Percentiles rank a stretch among this genome's conserved stretches.
These are phyloP conservation scores for Ophioninae sp. DNA, from an alignment of 2,888 invertebrate species.

Conservation along the genomic window DNA sequence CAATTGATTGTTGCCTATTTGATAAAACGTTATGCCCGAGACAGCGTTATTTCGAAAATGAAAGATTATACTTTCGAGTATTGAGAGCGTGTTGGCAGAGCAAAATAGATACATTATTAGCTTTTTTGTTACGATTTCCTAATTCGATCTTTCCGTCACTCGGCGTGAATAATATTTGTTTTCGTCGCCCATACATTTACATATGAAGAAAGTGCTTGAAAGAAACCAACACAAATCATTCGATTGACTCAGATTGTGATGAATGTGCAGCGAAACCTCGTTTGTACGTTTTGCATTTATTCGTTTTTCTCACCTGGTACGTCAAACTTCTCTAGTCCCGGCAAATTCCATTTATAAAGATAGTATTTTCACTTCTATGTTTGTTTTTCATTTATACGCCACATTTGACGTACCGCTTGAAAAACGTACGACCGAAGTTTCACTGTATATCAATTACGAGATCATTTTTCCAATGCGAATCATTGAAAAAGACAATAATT, in stretches of 20 bases:
- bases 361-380: too few species aligned
- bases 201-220: not conserved
- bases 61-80: slow-evolving; percentile 13
- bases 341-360: too few species aligned
- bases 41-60: not conserved
- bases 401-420: too few species aligned
- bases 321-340: too few species aligned
- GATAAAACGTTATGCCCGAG: slow-evolving; percentile 28
- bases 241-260: not conserved
- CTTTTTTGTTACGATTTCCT: not conserved
- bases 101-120: not conserved
- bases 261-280: not conserved
- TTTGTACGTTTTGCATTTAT: too few species aligned
- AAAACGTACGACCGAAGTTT: too few species aligned
- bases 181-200: not conserved
- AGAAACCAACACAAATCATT: not conserved
- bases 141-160: not conserved
- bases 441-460: not conserved
- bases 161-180: not conserved
- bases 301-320: too few species aligned
- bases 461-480: not conserved
- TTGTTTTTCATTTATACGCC: too few species aligned
- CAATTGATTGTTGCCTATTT: slow-evolving; percentile 41
- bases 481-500: not conserved
- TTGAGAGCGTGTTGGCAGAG: not conserved